These are phyloP conservation scores for Epizoanthus fatuus DNA, from an alignment of 92 coral and sea anemone genomes.

Conservation along the genomic window DNA sequence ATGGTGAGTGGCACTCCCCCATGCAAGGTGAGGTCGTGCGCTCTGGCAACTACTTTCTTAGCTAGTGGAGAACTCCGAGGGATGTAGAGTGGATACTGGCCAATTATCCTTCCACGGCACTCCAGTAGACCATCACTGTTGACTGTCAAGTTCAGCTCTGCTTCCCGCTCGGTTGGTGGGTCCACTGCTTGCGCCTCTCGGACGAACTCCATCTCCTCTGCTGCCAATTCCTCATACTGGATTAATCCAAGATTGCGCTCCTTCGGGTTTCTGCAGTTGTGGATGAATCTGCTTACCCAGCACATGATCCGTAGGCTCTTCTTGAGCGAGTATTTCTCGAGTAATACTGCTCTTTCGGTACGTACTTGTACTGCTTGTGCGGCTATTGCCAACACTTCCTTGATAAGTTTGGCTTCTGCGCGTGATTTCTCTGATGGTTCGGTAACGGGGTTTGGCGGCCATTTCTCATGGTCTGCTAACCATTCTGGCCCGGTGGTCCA, in stretches of 20 bases:
- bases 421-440: not conserved
- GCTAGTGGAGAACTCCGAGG: not conserved
- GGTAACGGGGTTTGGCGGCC: not conserved
- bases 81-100: too few relatives aligned
- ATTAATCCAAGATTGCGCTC: too few relatives aligned
- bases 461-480: conserved; percentile 6
- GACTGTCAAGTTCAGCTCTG: too few relatives aligned
- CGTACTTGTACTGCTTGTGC: not conserved
- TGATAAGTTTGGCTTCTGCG: not conserved
- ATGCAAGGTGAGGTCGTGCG: too few relatives aligned
- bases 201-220: too few relatives aligned
- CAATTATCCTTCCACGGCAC: too few relatives aligned
- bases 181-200: too few relatives aligned
- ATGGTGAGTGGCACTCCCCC: too few relatives aligned
- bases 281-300: conserved; percentile 15
- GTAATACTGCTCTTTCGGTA: not conserved
- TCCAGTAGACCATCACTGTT: too few relatives aligned
- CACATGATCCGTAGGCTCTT: conserved; percentile 4
- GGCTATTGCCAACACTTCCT: not conserved
- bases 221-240: too few relatives aligned
- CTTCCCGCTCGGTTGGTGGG: too few relatives aligned
- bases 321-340: not conserved
- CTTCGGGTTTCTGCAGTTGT: too few relatives aligned
- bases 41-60: not conserved
- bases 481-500: not conserved